Base-by-base conservation (phyloP, 1,140 invertebrate genomes). In the Danaus plexippus region DNA sequence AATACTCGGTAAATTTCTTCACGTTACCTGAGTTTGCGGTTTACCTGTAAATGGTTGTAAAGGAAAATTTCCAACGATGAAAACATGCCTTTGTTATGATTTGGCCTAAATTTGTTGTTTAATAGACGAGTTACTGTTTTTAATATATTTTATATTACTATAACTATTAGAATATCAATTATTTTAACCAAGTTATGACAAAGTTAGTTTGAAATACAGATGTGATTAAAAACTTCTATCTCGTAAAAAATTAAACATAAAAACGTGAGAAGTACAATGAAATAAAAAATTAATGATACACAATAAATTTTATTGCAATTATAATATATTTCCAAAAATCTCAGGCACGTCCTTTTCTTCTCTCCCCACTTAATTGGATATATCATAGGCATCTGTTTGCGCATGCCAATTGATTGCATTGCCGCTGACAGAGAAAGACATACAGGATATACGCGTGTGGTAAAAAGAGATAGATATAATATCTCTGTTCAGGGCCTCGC, bases 331-430 rank as follows among this genome's bases (percentile, higher is more conserved):
- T 32, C 41, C 7, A 67, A 63, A 76, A 67, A 54, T 54, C 22
- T 59, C 71, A 80, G 46, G 55, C 72, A 54, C 73, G n/a, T 13
- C 61, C 42, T 61, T 74, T 51, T 73, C 2, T 47, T 41, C 52
- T 47, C 63, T 63, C 50, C 53, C 71, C 56, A 75, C 77, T 84
- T 87, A 87, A 87, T 87, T 85, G 84, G 84, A 87, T 87, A 85
- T 87, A 87, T 87, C 84, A 87, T 87, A 87, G 80, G 80, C 78
- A 80, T 85, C 80, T 87, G 84, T 87, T 87, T 87, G 84, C 84
- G 78, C 84, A 84, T 81, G 80, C 64, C 81, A 87, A 87, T 87
- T 87, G 84, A 87, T 87, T 87, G 84, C 81, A 86, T 86, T 84
- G 79, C 73, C 71, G 66, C 59, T 45, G 72, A 84, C 22, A 58